These are phyloP conservation scores for Drosophila neonasuta DNA, from an alignment of 2,888 invertebrate species.

Conservation along the genomic window DNA sequence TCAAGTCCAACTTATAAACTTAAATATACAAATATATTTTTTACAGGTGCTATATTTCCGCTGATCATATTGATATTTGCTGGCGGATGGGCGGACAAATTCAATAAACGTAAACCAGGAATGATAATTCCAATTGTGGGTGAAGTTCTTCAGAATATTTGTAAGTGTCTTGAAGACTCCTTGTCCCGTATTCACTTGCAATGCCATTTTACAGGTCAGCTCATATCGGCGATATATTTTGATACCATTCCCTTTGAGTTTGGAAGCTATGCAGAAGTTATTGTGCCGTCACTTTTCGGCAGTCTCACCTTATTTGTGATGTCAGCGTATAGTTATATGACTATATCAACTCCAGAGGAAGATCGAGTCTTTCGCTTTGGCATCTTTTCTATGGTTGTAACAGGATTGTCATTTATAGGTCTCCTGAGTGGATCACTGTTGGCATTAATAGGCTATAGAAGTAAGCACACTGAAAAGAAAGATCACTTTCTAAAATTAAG, in stretches of 20 bases:
- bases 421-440: constrained; percentile 79
- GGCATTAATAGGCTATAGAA: constrained; percentile 78
- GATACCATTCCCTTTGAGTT: constrained; percentile 81
- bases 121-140: constrained; percentile 81
- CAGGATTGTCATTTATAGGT: constrained; percentile 78
- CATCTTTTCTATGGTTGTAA: constrained; percentile 81
- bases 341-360: constrained; percentile 80
- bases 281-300: constrained; percentile 81
- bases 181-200: not conserved
- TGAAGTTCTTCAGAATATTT: constrained; percentile 75
- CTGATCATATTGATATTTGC: constrained; percentile 81
- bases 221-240: constrained; percentile 81
- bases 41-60: constrained; percentile 80
- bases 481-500: no score
- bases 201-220: constrained; percentile 65
- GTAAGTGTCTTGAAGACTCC: constrained; percentile 57
- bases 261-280: constrained; percentile 79
- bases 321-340: constrained; percentile 82
- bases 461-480: constrained; percentile 57
- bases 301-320: constrained; percentile 81
- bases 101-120: constrained; percentile 81
- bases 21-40: no score
- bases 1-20: no score
- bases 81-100: constrained; percentile 82
- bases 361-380: constrained; percentile 82